Evolutionary conservation across 2,113 vertebrate species (phyloP), one percentile per base, ranked within the genome.

Genomic region (Anarhynchus alexandrinus): DNA sequence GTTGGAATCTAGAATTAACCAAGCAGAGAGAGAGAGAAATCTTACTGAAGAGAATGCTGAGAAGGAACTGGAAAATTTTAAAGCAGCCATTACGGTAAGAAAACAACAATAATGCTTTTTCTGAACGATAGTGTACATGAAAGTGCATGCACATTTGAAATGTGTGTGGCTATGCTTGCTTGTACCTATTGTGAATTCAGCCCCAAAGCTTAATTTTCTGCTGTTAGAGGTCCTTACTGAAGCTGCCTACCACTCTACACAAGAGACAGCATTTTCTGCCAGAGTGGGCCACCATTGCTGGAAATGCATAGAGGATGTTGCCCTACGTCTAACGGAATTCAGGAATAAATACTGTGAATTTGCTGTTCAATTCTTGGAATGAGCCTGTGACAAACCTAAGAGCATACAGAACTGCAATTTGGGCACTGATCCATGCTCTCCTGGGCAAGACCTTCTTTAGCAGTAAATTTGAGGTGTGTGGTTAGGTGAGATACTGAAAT

Each of bases 1-100:
- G 20, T 98, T 99, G 97, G 99, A 99, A 96, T 98, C 99, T 38
- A 98, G 99, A 95, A 98, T 99, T 96, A 99, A 98, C 88, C 99
- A 99, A 96, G 98, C 99, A 8, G 99, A 99, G 98, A 98, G 99
- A 67, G 99, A 99, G 96, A 99, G 99, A 91, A 99, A 99, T 96
- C 97, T 99, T 94, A 99, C 99, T 6, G 99, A 99, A 97, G 99
- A 99, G 92, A 98, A 99, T 94, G 99, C 99, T 0, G 99, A 99
- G 97, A 99, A 99, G 94, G 99, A 99, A 97, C 98, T 99, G 82
- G 99, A 99, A 90, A 99, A 98, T 96, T 99, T 99, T 97, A 99
- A 99, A 98, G 97, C 98, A 90, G 98, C 98, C 23, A 97, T 99
- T 94, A 99, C 98, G 98, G 99, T 99, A 97, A 98, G 96, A 80